Base-by-base conservation (phyloP, 2,888 invertebrate genomes). In the Xanthostigma xanthostigma region DNA sequence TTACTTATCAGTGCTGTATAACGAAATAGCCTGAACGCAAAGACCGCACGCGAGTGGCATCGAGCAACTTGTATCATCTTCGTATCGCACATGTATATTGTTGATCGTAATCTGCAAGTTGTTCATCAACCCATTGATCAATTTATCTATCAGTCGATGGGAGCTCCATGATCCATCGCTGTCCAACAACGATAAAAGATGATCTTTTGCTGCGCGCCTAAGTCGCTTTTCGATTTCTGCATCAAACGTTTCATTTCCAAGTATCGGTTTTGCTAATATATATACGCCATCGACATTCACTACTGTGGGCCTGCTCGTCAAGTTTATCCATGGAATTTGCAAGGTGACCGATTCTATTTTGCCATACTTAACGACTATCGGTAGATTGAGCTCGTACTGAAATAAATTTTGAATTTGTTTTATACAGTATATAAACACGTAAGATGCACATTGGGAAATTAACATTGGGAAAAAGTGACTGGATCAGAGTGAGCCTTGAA, bases 311-410 rank as follows among this genome's bases (percentile, higher is more conserved):
- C 84, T 80, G 5, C 76, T 77, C 71, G 81, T 84, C 34, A 88
- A 70, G 12, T 79, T 78, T 3, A 79, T 74, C 88, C 88, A 88
- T 51, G 88, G 87, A 60, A 89, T 86, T 62, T 80, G 79, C 9
- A 84, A 67, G 58, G 73, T 75, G 55, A 84, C 73, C 66, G 80
- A 79, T 55, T 87, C 88, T 50, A 89, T 79, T 9, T 83, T 78
- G 13, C 88, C 89, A 48, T 81, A 81, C 66, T 84, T 84, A 11
- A 89, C 85, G 67, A 85, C 84, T 53, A 89, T 81, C 1, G 89
- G 88, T 44, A 88, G 68, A 58, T 85, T 81, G 37, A 89, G 69
- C 64, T 86, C 85, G 58, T 83, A 84, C 89, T 89, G 71, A 37
- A 75, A 76, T 55, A 36, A 42, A 42, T 12, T 43, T 34, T 27